Evolutionary conservation across 2,113 vertebrate species (phyloP).

Genomic region (Eleginops maclovinus): DNA sequence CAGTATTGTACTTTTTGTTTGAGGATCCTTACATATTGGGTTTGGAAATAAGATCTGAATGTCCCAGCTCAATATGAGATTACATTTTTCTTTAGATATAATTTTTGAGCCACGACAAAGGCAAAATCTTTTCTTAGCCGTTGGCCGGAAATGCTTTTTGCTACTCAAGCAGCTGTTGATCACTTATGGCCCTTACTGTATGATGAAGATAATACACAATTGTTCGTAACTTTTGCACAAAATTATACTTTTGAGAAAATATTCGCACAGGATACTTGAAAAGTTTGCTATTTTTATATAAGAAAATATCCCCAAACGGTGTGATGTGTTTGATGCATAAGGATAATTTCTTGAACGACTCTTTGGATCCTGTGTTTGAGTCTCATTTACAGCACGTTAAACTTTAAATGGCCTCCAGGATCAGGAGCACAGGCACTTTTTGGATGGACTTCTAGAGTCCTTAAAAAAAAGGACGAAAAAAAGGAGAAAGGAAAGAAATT

Average conservation of each 20-base stretch:
- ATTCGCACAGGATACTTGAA: background rate
- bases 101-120: no score
- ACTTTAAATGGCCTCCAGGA: constrained; percentile 64
- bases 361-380: constrained; percentile 42
- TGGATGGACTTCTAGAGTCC: constrained; percentile 60
- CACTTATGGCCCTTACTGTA: no score
- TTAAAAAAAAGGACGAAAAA: no score
- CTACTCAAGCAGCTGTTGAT: no score
- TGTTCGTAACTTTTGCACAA: background rate
- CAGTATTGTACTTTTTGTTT: no score
- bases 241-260: constrained; percentile 9
- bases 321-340: constrained; percentile 14
- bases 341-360: constrained; percentile 52
- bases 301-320: background rate
- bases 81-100: no score
- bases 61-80: no score
- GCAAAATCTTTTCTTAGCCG: no score
- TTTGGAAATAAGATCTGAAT: no score
- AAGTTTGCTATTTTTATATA: background rate
- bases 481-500: constrained; percentile 19
- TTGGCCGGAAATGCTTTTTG: no score
- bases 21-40: no score
- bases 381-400: constrained; percentile 59
- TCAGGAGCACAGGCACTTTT: constrained; percentile 39
- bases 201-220: no score